phyloP scores from a whole-genome alignment of 2,888 invertebrate genomes.

The Sicus ferrugineus region DNA sequence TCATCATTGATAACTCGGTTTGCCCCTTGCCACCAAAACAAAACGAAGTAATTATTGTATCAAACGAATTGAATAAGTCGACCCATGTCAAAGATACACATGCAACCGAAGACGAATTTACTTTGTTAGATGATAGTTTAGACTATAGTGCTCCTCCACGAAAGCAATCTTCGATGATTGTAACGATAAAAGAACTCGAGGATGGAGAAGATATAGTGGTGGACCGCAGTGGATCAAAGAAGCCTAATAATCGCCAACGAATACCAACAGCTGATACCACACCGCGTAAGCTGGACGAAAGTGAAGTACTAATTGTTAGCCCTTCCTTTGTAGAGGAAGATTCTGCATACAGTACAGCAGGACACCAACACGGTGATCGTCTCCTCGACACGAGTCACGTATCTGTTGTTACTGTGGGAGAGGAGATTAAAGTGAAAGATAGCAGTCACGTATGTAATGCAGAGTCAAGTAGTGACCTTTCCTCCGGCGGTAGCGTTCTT shows the following conservation, averaged over 20 bases:
- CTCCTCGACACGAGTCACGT: constrained; percentile 85
- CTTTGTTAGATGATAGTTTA: constrained; percentile 80
- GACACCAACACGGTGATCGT: constrained; percentile 49
- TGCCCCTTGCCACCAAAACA: constrained; percentile 38
- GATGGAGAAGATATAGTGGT: constrained; percentile 44
- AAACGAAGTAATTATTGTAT: constrained; percentile 82
- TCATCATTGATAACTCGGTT: constrained; percentile 71
- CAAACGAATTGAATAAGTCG: constrained; percentile 76
- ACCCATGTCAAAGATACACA: constrained; percentile 70
- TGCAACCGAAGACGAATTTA: constrained; percentile 79
- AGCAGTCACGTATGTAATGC: constrained; percentile 65
- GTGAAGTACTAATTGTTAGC: constrained; percentile 84
- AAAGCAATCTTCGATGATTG: constrained; percentile 60
- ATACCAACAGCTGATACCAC: constrained; percentile 33
- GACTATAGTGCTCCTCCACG: constrained; percentile 67
- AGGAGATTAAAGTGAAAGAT: constrained; percentile 79
- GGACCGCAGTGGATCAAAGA: constrained; percentile 22
- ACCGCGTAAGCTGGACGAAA: constrained; percentile 81
- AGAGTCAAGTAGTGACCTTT: constrained; percentile 15
- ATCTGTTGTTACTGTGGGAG: constrained; percentile 89
- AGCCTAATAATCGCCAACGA: constrained; percentile 19
- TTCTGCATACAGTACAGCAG: constrained; percentile 68
- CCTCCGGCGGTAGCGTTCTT: constrained; percentile 27
- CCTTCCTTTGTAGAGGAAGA: constrained; percentile 73
- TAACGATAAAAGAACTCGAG: constrained; percentile 53